These are phyloP conservation scores for Tetrax tetrax DNA, from an alignment of 2,113 vertebrate species.

Conservation along the genomic window DNA sequence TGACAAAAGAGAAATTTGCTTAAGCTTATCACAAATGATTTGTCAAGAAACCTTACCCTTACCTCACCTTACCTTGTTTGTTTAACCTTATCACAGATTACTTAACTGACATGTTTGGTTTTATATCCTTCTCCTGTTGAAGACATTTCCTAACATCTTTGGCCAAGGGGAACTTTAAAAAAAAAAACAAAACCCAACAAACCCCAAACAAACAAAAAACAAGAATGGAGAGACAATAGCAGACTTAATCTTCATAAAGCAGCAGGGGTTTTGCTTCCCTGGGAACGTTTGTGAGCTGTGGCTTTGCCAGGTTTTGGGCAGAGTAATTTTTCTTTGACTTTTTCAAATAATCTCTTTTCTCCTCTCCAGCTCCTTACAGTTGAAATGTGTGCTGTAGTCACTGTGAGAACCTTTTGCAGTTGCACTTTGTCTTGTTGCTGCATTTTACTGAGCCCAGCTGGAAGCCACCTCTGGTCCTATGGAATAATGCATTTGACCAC, in stretches of 20 bases:
- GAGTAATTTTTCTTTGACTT: neutral
- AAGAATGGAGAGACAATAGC: neutral
- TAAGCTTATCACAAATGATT: constrained; percentile 34
- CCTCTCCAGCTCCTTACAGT: neutral
- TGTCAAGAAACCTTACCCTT: neutral
- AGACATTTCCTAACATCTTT: neutral
- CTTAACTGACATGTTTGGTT: neutral
- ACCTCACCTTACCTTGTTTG: constrained; percentile 10
- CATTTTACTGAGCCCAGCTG: neutral
- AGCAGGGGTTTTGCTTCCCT: neutral
- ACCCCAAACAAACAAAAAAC: neutral
- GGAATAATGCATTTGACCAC: neutral
- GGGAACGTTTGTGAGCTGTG: neutral
- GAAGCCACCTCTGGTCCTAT: neutral
- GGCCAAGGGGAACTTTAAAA: neutral
- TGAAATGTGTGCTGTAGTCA: neutral
- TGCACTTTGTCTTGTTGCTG: neutral
- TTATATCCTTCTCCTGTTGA: neutral
- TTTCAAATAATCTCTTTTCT: neutral
- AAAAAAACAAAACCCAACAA: neutral
- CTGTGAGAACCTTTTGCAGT: neutral
- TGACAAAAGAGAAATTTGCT: constrained; percentile 20
- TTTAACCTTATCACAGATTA: neutral
- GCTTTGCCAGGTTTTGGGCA: neutral
- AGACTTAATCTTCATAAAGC: constrained; percentile 21